A percentile compares a stretch with the other conserved stretches of the same genome.
Conservation (phyloP, 2,797 vertebrate species). For the Psittacula echo region DNA sequence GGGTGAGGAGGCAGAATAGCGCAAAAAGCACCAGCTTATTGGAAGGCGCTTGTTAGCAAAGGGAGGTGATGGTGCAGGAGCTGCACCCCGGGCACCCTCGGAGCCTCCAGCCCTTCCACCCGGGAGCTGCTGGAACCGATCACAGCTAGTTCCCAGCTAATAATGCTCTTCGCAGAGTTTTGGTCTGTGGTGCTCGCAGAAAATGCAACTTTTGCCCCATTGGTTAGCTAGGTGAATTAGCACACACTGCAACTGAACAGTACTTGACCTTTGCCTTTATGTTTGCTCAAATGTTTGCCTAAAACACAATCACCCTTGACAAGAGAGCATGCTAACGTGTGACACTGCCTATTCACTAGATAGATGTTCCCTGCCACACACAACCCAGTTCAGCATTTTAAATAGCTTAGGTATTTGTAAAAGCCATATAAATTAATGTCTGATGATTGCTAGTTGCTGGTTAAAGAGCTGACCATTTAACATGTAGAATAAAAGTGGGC, state of each 20-base stretch:
- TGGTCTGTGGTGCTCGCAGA: constrained; percentile 72
- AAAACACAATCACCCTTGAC: constrained; percentile 99
- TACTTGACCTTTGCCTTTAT: constrained; percentile 99
- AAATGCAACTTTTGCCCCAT: constrained; percentile 89
- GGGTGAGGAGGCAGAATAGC: background rate
- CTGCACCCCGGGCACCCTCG: background rate
- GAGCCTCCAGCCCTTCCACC: constrained; percentile 13
- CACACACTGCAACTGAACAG: constrained; percentile 94
- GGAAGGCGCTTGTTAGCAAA: constrained; percentile 6
- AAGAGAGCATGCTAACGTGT: constrained; percentile 91
- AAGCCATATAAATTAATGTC: constrained; percentile 84
- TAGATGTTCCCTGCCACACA: constrained; percentile 90
- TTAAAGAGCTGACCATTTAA: constrained; percentile 75
- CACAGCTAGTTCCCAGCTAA: constrained; percentile 42
- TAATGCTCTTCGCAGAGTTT: constrained; percentile 56
- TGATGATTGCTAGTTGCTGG: constrained; percentile 76
- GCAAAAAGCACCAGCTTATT: background rate
- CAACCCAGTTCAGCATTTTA: constrained; percentile 81
- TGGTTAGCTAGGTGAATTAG: constrained; percentile 94
- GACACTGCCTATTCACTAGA: constrained; percentile 94
- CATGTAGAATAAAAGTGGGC: constrained; percentile 5
- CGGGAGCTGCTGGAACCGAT: constrained; percentile 33
- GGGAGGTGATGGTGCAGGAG: background rate
- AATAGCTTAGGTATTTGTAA: constrained; percentile 87
- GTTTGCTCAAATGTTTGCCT: constrained; percentile 96